phyloP scores from a whole-genome alignment of 2,888 invertebrate genomes.

The Oxystoma pomonae region DNA sequence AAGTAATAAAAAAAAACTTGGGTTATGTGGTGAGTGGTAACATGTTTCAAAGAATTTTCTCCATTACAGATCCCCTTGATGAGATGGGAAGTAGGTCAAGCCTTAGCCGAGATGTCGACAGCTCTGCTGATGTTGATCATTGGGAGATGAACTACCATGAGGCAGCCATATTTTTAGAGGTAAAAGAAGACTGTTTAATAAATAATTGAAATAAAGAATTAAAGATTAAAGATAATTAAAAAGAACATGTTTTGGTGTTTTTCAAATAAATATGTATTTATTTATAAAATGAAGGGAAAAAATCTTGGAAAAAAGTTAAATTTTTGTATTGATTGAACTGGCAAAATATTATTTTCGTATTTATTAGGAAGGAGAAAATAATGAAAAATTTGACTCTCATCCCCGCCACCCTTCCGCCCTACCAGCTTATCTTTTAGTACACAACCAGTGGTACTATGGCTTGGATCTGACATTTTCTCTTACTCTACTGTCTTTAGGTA shows the following conservation, averaged over 20 bases:
- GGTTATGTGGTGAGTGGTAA: too few relatives aligned
- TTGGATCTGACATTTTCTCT: constrained; percentile 74
- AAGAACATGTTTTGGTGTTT: too few relatives aligned
- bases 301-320: too few relatives aligned
- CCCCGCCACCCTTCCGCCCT: constrained; percentile 77
- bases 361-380: constrained; percentile 83
- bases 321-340: too few relatives aligned
- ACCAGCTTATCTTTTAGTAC: constrained; percentile 82
- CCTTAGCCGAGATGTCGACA: constrained; percentile 51
- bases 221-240: too few relatives aligned
- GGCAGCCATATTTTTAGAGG: constrained; percentile 83
- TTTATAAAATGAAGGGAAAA: too few relatives aligned
- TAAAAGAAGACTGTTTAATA: too few relatives aligned
- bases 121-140: constrained; percentile 53
- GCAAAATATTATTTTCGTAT: too few relatives aligned
- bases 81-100: constrained; percentile 63
- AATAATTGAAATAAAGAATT: too few relatives aligned
- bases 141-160: constrained; percentile 92
- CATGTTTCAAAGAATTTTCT: neutral
- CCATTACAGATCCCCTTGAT: constrained; percentile 47
- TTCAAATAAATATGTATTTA: too few relatives aligned
- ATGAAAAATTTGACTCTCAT: constrained; percentile 87
- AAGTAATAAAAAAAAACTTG: too few relatives aligned
- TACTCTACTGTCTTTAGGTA: constrained; percentile 59
- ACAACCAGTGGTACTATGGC: constrained; percentile 83